These are phyloP conservation scores for Lepidocyrtoides sp. DNA, from an alignment of 2,888 invertebrate genomes.

Conservation along the genomic window DNA sequence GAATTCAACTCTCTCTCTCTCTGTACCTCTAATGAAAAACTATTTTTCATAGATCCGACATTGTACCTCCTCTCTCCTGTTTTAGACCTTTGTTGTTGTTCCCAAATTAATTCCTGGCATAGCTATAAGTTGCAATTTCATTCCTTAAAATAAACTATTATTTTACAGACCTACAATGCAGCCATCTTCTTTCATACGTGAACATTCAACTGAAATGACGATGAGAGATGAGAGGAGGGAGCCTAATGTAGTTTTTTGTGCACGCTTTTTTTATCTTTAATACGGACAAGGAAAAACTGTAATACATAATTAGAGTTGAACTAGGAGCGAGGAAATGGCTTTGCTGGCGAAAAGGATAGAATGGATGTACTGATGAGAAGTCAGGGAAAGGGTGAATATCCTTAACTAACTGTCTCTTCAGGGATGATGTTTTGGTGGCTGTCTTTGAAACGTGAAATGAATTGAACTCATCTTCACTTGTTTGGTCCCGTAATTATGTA, in stretches of 20 bases:
- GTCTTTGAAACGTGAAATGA: constrained; percentile 46
- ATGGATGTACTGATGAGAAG: constrained; percentile 1
- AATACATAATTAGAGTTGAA: constrained; percentile 34
- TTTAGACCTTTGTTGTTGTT: neutral
- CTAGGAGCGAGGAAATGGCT: neutral
- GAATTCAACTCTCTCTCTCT: neutral
- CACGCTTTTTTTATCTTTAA: neutral
- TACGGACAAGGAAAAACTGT: constrained; percentile 8
- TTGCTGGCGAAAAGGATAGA: neutral
- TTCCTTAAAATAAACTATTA: constrained; percentile 37
- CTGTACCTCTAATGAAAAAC: neutral
- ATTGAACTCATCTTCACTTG: constrained; percentile 57
- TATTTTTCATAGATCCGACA: constrained; percentile 11
- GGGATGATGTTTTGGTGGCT: neutral
- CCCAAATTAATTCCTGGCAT: constrained; percentile 28
- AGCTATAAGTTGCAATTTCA: constrained; percentile 39
- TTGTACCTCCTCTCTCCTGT: neutral
- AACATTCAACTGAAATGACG: constrained; percentile 4
- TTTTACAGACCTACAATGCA: neutral
- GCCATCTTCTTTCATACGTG: constrained; percentile 27
- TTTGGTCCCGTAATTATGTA: constrained; percentile 60
- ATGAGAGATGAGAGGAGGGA: constrained; percentile 20
- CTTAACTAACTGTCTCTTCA: constrained; percentile 62
- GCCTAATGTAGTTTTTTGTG: constrained; percentile 21
- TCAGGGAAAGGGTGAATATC: constrained; percentile 66